A percentile compares a stretch with the other conserved stretches of the same genome.
Conservation (phyloP, 1,140 invertebrate species). For the Parasteatoda tepidariorum region DNA sequence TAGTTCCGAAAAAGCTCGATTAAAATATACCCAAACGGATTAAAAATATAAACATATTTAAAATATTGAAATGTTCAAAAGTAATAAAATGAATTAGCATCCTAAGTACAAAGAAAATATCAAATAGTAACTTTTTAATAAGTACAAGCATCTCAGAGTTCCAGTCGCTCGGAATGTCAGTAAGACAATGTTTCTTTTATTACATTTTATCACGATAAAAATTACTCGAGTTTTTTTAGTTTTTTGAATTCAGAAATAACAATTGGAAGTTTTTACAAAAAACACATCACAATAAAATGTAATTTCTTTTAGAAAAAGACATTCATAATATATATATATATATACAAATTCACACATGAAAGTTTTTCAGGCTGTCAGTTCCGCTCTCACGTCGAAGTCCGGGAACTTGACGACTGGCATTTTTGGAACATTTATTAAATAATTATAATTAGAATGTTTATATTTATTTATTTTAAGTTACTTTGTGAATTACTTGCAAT, state of each 20-base stretch:
- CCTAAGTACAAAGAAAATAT: neutral
- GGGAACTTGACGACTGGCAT: neutral
- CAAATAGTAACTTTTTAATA: neutral
- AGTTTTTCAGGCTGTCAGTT: slow-evolving; percentile 2
- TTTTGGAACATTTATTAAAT: too few relatives aligned
- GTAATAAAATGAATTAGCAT: neutral
- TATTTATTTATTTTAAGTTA: too few relatives aligned
- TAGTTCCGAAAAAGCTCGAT: too few relatives aligned
- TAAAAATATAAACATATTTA: too few relatives aligned
- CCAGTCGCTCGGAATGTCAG: neutral
- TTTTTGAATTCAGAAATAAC: slow-evolving; percentile 11
- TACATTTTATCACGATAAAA: neutral
- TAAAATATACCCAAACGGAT: too few relatives aligned
- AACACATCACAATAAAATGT: slow-evolving; percentile 48
- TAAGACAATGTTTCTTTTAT: neutral
- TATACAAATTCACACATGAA: slow-evolving; percentile 52
- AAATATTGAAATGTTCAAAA: neutral
- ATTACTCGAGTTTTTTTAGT: neutral
- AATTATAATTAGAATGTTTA: too few relatives aligned
- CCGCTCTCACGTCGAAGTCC: too few relatives aligned
- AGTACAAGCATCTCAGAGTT: neutral
- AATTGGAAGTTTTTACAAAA: slow-evolving; percentile 49
- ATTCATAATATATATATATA: slow-evolving; percentile 18
- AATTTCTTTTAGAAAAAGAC: slow-evolving; percentile 46
- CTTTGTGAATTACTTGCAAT: too few relatives aligned